These are phyloP conservation scores for Pyrrhosoma nymphula DNA, from an alignment of 2,888 invertebrate genomes.

Conservation along the genomic window DNA sequence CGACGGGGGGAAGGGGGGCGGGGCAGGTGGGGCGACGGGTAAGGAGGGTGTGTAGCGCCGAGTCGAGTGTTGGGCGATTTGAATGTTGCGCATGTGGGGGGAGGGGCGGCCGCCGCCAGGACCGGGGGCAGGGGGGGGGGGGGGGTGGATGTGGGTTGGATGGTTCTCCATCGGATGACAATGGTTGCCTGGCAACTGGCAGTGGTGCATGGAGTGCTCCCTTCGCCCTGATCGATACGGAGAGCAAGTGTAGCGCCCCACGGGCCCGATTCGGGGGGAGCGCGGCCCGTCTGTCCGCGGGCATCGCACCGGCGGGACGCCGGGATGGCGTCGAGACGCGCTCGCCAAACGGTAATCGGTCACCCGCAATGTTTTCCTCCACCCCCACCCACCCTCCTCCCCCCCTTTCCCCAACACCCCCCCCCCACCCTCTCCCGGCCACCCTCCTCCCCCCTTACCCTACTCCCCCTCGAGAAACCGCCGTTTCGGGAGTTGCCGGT, in stretches of 20 bases:
- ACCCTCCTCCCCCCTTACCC: no score
- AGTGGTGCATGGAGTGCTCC: constrained; percentile 11
- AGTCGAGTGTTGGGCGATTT: no score
- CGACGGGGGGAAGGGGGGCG: background rate
- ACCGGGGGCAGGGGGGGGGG: no score
- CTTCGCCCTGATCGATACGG: constrained; percentile 28
- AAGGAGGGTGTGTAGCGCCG: no score
- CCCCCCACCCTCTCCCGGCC: no score
- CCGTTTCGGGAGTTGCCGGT: no score
- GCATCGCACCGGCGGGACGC: background rate
- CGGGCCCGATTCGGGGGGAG: background rate
- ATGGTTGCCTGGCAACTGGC: constrained; percentile 53
- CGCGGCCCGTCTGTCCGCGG: background rate
- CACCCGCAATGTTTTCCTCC: no score
- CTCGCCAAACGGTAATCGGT: no score
- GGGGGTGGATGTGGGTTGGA: background rate
- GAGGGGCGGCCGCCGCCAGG: background rate
- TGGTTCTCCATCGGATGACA: constrained; percentile 38
- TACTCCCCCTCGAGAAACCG: no score
- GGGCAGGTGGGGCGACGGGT: background rate
- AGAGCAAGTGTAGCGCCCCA: background rate
- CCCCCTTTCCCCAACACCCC: no score
- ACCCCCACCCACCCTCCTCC: no score
- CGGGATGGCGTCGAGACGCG: no score
- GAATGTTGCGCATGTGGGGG: background rate